Evolutionary conservation across 2,888 invertebrate species (phyloP), one percentile per base, ranked within the genome.

Genomic region (Calameuta idolon): DNA sequence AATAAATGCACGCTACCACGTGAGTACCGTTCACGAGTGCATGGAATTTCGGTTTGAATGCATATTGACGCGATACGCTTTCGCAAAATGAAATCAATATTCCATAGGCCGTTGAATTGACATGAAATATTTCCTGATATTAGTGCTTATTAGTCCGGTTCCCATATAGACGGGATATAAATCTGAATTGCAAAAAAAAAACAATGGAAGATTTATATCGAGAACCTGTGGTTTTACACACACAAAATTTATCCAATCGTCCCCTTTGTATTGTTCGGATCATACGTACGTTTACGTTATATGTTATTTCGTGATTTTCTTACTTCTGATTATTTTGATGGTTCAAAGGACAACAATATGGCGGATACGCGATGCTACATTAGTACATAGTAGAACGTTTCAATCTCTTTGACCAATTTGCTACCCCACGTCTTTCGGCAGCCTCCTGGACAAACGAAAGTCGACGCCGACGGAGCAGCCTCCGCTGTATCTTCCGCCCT

Each of bases 91-190:
- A 81, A 89, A 88, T 89, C 88, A 85, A 89, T 89, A 87, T 86
- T 83, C 83, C 82, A 69, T 83, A 71, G 82, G 84, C 81, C 81
- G 55, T 79, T 78, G 82, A 85, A 88, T 89, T 85, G 87, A 87
- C 86, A 85, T 84, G 87, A 86, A 89, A 89, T 88, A 89, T 89
- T 88, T 87, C 84, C 85, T 84, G 82, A 86, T 85, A 87, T 87
- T 85, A 87, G 80, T 83, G 87, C 85, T 88, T 86, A 87, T 87
- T 87, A 88, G 82, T 83, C 78, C 79, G 71, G 71, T 81, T 9
- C 9, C 55, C 55, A 55, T 23, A 55, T 55, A 23, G 55, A 55
- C 55, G 9, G 55, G 55, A 55, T 9, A 55, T 55, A 55, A 55
- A 55, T 55, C 23, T 23, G 55, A 23, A 55, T 55, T 55, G 9